phyloP scores from a whole-genome alignment of 1,140 invertebrate genomes.

The Macrostomum lignano region DNA sequence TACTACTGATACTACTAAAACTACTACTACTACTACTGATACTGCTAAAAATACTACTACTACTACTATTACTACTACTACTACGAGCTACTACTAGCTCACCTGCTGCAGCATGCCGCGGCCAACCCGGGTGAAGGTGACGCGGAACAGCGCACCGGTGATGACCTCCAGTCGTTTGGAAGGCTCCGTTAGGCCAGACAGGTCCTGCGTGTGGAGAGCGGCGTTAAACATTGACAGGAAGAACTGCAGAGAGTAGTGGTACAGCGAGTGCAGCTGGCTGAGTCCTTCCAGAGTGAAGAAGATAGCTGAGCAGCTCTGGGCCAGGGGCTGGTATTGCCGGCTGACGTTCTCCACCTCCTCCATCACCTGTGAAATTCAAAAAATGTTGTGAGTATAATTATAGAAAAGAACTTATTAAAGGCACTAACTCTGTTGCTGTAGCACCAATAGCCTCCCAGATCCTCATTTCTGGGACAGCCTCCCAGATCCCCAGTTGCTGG shows the following conservation, averaged over 20 bases:
- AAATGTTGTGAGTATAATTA: too few relatives aligned
- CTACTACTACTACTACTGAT: too few relatives aligned
- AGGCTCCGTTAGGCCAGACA: constrained; percentile 52
- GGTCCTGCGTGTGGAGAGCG: constrained; percentile 45
- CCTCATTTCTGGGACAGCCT: too few relatives aligned
- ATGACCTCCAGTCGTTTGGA: constrained; percentile 51
- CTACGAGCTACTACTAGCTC: too few relatives aligned
- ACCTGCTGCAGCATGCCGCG: constrained; percentile 90
- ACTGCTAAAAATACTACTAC: too few relatives aligned
- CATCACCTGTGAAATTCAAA: too few relatives aligned
- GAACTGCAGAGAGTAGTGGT: constrained; percentile 95
- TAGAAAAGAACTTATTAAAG: too few relatives aligned
- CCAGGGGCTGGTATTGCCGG: constrained; percentile 81
- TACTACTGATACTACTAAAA: too few relatives aligned
- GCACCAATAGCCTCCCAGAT: too few relatives aligned
- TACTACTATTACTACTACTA: too few relatives aligned
- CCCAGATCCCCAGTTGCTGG: too few relatives aligned
- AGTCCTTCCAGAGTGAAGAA: constrained; percentile 92
- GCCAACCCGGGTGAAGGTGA: constrained; percentile 71
- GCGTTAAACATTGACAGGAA: constrained; percentile 92
- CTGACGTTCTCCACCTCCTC: constrained; percentile 89
- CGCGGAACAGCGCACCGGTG: constrained; percentile 70
- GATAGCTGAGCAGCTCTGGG: constrained; percentile 80
- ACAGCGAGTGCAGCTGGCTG: constrained; percentile 63
- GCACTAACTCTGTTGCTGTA: too few relatives aligned